phyloP scores from a whole-genome alignment of 2,113 vertebrate species.

The Rhegmatorhina hoffmannsi region DNA sequence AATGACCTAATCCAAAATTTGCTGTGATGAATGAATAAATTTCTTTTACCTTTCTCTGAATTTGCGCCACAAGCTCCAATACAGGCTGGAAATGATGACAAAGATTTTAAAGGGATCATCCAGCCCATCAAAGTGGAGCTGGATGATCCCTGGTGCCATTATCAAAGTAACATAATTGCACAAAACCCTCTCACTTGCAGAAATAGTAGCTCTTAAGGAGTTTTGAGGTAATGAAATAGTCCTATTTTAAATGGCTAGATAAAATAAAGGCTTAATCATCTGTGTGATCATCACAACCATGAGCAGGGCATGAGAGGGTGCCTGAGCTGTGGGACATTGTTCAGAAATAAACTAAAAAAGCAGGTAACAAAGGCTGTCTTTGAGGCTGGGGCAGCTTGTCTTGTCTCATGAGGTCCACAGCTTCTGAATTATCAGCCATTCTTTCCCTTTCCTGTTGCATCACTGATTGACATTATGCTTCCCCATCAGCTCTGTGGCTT shows the following conservation, averaged over 20 bases:
- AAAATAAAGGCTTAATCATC: background rate
- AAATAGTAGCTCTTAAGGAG: background rate
- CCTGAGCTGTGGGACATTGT: background rate
- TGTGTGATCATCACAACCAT: background rate
- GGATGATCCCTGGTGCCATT: background rate
- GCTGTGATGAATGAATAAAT: background rate
- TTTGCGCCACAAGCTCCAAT: background rate
- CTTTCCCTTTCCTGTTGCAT: background rate
- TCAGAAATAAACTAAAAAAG: background rate
- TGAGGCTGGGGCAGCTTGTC: background rate
- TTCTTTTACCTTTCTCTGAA: background rate
- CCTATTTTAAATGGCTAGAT: background rate
- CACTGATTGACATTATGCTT: background rate
- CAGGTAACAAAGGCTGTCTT: background rate
- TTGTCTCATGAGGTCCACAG: background rate
- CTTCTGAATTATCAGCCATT: background rate
- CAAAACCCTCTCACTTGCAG: background rate
- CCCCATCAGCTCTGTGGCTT: background rate
- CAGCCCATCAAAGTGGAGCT: background rate
- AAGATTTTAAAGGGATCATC: background rate
- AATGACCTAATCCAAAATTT: background rate
- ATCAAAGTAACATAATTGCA: background rate
- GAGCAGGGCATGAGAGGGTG: background rate
- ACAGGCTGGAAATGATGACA: background rate
- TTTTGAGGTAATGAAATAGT: background rate